Base-by-base conservation (phyloP, 2,888 invertebrate species). In the Coleophora flavipennella region DNA sequence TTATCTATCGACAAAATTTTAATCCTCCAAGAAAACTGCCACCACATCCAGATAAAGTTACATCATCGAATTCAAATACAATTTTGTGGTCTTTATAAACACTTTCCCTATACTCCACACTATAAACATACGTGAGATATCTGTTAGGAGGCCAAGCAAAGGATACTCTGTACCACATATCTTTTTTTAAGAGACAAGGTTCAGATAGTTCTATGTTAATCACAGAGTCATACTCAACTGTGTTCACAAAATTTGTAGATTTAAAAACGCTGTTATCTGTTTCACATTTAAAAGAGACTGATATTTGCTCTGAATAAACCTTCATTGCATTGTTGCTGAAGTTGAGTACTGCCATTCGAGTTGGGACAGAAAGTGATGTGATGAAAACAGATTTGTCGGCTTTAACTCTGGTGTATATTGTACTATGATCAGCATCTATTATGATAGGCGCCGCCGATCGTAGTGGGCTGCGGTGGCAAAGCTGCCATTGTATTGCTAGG, bases 1-100 rank as follows among this genome's bases (percentile, higher is more conserved):
- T n/a, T n/a, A n/a, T n/a, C n/a, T n/a, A n/a, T 48, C 84, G 56
- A 56, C 83, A 80, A 65, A 70, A 85, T 53, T 77, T 81, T 41
- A 85, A 58, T 1, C 77, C 78, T 53, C 67, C 70, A 20, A 85
- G 59, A 49, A 84, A 84, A 56, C 83, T 81, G 13, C 83, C 81
- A 50, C 62, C 59, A 45, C 57, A 64, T 31, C 67, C 62, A 42
- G 67, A 50, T 31, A 62, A 50, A 31, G 59, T 55, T 41, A 72
- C 52, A 48, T 85, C 85, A 49, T 83, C 78, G 70, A 85, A 85
- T 45, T 76, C 71, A 59, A 85, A 70, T 38, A 59, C 58, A 25
- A 78, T 67, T 46, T 65, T 76, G 33, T 70, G 67, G 36, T 71
- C 72, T 43, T 53, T 62, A 44, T 69, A 76, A 4, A 55, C 48